Conservation (phyloP, 2,113 vertebrate species). For the Bubalus kerabau region DNA sequence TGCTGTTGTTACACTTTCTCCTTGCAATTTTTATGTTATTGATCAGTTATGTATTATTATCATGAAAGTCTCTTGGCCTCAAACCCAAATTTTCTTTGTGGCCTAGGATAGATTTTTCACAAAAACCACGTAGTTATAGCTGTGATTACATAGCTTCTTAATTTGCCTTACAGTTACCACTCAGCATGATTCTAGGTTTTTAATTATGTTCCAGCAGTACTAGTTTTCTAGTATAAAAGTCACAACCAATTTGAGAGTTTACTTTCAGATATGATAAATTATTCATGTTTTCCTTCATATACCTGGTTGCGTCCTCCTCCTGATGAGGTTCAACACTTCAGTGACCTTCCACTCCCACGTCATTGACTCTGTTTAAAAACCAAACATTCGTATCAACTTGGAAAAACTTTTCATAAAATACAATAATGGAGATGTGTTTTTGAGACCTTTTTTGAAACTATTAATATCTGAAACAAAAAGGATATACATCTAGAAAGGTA, state of each 20-base stretch:
- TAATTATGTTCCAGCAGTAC: slow-evolving; percentile 20
- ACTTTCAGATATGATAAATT: background rate
- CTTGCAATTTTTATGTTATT: slow-evolving; percentile 44
- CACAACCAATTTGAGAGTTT: background rate
- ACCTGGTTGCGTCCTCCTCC: background rate
- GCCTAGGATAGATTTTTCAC: background rate
- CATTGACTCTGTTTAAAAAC: slow-evolving; percentile 4
- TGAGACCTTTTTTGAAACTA: slow-evolving; percentile 24
- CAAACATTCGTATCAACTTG: background rate
- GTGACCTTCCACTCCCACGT: background rate
- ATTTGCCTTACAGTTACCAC: background rate
- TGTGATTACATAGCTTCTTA: background rate
- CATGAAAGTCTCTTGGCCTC: slow-evolving; percentile 29
- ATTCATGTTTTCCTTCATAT: background rate
- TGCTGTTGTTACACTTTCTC: slow-evolving; percentile 34
- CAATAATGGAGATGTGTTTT: background rate
- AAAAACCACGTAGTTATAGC: background rate
- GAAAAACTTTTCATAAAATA: background rate
- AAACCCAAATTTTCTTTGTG: slow-evolving; percentile 29
- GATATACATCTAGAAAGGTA: background rate
- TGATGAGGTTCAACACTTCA: background rate
- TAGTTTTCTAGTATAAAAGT: slow-evolving; percentile 16
- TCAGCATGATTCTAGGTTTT: background rate
- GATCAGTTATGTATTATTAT: slow-evolving; percentile 27
- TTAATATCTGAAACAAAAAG: slow-evolving; percentile 3